Conservation (phyloP, 1,140 invertebrate genomes). For the Tribolium castaneum region DNA sequence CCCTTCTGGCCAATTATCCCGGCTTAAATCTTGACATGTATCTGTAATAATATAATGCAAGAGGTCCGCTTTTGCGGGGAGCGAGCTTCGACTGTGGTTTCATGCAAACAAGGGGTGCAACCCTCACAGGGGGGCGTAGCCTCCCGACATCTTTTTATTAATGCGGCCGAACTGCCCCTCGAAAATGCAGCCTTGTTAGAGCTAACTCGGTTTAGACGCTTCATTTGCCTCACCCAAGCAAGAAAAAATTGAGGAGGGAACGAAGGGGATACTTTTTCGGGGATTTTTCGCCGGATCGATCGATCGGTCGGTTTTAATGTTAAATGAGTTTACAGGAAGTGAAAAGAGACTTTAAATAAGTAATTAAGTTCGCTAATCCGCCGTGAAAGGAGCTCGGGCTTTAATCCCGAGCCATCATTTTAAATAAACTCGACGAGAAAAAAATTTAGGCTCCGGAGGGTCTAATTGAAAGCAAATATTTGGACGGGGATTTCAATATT, state of each 20-base stretch:
- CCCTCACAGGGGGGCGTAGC: neutral
- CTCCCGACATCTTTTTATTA: constrained; percentile 37
- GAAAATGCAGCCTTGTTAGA: constrained; percentile 42
- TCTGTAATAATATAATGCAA: constrained; percentile 28
- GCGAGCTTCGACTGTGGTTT: constrained; percentile 36
- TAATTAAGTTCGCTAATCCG: constrained; percentile 52
- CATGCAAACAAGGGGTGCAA: constrained; percentile 46
- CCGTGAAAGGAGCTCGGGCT: constrained; percentile 24
- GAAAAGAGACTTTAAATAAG: constrained; percentile 50
- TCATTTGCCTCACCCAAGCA: constrained; percentile 43
- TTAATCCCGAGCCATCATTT: constrained; percentile 23
- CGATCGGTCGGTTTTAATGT: constrained; percentile 29
- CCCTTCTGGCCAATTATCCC: constrained; percentile 23
- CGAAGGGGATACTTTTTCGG: neutral
- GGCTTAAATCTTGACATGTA: constrained; percentile 32
- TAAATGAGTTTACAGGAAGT: constrained; percentile 34
- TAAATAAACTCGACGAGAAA: constrained; percentile 37
- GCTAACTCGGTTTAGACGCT: constrained; percentile 46
- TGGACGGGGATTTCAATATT: constrained; percentile 34
- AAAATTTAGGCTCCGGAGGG: neutral
- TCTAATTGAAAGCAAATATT: constrained; percentile 46
- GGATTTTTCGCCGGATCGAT: neutral
- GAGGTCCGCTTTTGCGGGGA: constrained; percentile 9
- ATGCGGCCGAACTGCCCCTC: constrained; percentile 28
- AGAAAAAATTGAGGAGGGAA: constrained; percentile 2